Conservation (phyloP, 1,140 invertebrate species). For the Psix sp. region DNA sequence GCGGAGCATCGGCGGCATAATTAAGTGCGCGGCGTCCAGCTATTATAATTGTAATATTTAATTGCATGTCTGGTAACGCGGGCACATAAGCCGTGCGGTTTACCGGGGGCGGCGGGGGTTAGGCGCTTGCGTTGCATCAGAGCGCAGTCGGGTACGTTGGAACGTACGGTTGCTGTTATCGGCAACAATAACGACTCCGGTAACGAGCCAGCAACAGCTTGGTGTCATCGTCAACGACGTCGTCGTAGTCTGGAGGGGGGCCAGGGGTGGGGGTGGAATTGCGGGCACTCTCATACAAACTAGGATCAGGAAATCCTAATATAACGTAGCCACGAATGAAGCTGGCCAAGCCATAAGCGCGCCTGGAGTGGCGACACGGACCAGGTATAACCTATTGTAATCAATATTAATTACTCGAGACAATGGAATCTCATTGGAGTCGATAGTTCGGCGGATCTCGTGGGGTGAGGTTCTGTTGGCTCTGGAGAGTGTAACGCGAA, state of each 20-base stretch:
- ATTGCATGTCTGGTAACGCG: constrained; percentile 51
- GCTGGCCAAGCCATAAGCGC: constrained; percentile 60
- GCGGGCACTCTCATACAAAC: constrained; percentile 52
- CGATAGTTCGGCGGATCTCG: constrained; percentile 70
- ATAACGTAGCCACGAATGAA: constrained; percentile 66
- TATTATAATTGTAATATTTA: constrained; percentile 58
- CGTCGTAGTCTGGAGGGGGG: constrained; percentile 11
- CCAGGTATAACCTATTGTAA: constrained; percentile 76
- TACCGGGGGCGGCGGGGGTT: constrained; percentile 17
- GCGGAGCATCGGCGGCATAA: constrained; percentile 35
- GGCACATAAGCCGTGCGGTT: constrained; percentile 43
- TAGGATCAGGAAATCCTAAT: constrained; percentile 70
- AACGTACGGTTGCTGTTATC: constrained; percentile 52
- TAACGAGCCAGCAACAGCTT: constrained; percentile 56
- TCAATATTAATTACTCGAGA: constrained; percentile 78
- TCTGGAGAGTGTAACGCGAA: constrained; percentile 67
- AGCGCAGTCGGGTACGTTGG: constrained; percentile 35
- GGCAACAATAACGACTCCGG: constrained; percentile 52
- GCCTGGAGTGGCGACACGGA: constrained; percentile 60
- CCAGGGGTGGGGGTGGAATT: constrained; percentile 21
- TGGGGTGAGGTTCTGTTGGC: constrained; percentile 65
- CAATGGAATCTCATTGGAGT: constrained; percentile 78
- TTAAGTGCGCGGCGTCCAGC: constrained; percentile 49
- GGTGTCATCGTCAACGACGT: constrained; percentile 50
- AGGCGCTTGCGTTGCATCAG: constrained; percentile 46